Percentiles rank a stretch among this genome's conserved stretches.
Conservation (phyloP, 2,797 vertebrate genomes). For the Anguilla marmorata region DNA sequence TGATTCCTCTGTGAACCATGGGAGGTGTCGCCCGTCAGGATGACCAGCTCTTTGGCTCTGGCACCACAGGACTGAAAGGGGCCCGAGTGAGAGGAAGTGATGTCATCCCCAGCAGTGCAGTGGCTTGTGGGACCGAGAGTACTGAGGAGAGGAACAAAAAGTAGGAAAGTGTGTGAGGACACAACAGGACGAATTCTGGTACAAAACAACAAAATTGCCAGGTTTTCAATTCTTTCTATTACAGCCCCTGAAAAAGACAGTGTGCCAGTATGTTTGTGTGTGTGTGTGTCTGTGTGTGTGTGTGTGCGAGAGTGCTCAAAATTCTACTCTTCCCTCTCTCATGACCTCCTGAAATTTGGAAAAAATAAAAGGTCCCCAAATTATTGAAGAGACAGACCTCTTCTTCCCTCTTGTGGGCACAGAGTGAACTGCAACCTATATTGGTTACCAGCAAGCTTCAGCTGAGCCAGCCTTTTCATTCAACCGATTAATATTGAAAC, state of each 20-base stretch:
- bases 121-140: conserved; percentile 53
- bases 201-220: not conserved
- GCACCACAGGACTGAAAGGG: conserved; percentile 46
- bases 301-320: not conserved
- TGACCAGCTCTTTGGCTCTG: conserved; percentile 67
- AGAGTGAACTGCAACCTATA: conserved; percentile 10
- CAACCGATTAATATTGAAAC: not conserved
- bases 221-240: not conserved
- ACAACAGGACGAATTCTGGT: not conserved
- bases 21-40: conserved; percentile 60
- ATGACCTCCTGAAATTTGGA: not conserved
- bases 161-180: not conserved
- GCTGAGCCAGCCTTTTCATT: not conserved
- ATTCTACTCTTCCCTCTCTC: not conserved
- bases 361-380: conserved; percentile 4
- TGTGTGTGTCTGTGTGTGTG: not conserved
- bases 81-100: conserved; percentile 58
- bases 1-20: conserved; percentile 54
- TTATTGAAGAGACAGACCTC: not conserved
- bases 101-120: conserved; percentile 57
- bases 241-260: not conserved
- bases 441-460: not conserved
- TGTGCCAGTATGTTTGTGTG: not conserved
- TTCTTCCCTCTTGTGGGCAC: conserved; percentile 26
- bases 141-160: conserved; percentile 22